Percentiles rank a stretch among this genome's conserved stretches.
phyloP scores from a whole-genome alignment of 2,888 invertebrate species.

The Agrotis clavis region DNA sequence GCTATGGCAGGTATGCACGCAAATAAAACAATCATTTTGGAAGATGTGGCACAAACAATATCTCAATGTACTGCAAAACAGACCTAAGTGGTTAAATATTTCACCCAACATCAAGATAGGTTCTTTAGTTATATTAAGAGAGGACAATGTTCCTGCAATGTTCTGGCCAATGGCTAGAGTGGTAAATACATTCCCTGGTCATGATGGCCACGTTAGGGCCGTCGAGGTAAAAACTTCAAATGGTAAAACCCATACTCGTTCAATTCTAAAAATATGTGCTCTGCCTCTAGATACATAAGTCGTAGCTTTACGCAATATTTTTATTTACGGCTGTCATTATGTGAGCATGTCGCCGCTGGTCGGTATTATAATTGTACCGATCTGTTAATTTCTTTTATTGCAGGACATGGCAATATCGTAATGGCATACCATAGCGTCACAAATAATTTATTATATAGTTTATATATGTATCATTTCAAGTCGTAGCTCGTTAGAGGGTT shows the following conservation, averaged over 20 bases:
- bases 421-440: no score
- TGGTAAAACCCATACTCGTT: not conserved
- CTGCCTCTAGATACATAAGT: not conserved
- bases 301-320: no score
- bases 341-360: no score
- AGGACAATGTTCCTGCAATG: not conserved
- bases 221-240: not conserved
- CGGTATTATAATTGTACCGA: no score
- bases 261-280: not conserved
- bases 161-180: slow-evolving; percentile 8
- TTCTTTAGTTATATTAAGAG: not conserved
- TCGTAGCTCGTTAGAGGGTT: no score
- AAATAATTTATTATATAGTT: no score
- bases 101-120: not conserved
- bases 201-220: slow-evolving; percentile 3
- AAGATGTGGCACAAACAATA: not conserved
- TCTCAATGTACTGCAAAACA: not conserved
- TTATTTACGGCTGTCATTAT: no score
- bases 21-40: not conserved
- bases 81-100: not conserved
- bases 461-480: no score
- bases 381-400: no score
- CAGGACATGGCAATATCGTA: no score
- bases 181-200: not conserved
- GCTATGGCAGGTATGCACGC: not conserved